These are phyloP conservation scores for Anguilla japonica DNA, from an alignment of 2,113 vertebrate species.

Conservation along the genomic window DNA sequence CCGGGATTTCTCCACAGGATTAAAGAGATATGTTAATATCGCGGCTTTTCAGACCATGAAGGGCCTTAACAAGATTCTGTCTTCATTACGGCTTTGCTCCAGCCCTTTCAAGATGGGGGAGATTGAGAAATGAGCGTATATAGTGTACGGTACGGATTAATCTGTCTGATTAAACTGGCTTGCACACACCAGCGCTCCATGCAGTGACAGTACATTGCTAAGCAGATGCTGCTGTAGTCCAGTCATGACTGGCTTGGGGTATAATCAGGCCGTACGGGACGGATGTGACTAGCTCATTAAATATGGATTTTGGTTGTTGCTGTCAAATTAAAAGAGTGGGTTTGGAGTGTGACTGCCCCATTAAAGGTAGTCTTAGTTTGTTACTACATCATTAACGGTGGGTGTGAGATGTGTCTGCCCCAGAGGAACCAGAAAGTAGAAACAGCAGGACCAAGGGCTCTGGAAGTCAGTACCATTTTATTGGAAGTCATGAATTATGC, in stretches of 20 bases:
- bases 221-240: background rate
- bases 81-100: conserved; percentile 23
- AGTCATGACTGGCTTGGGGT: background rate
- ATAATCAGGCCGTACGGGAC: background rate
- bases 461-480: too few species aligned
- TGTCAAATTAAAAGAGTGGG: background rate
- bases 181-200: background rate
- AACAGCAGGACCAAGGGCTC: too few species aligned
- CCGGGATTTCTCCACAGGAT: conserved; percentile 18
- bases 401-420: background rate
- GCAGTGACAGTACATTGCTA: background rate
- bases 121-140: background rate
- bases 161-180: background rate
- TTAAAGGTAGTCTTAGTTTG: background rate
- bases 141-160: background rate
- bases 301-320: background rate
- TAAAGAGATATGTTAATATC: conserved; percentile 34
- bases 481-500: too few species aligned
- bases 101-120: background rate
- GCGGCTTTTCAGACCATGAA: conserved; percentile 33
- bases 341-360: background rate
- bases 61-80: conserved; percentile 35
- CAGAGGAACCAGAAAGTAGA: background rate
- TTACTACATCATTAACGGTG: background rate
- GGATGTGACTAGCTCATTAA: background rate